A percentile compares a stretch with the other conserved stretches of the same genome.
phyloP scores from a whole-genome alignment of 2,888 invertebrate genomes.

The Toxonevra muliebris region DNA sequence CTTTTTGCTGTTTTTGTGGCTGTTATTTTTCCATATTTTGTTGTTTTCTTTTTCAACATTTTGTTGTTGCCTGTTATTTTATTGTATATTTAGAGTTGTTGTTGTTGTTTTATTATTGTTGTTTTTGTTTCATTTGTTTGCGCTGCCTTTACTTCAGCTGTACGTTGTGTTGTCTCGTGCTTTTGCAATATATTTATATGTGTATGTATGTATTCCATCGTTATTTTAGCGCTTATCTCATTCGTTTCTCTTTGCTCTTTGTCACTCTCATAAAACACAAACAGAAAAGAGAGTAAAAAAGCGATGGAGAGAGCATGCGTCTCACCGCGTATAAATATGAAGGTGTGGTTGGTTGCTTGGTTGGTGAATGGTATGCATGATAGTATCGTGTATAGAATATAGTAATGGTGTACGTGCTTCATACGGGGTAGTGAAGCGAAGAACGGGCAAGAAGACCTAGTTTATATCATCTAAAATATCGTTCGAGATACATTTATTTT shows the following conservation, averaged over 20 bases:
- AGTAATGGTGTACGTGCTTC: constrained; percentile 21
- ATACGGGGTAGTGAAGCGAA: constrained; percentile 21
- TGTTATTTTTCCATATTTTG: constrained; percentile 38
- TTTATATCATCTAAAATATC: no score
- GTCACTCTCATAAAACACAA: no score
- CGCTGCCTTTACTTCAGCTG: constrained; percentile 30
- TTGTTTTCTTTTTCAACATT: no score
- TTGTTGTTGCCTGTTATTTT: constrained; percentile 12
- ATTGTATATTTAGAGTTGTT: constrained; percentile 39
- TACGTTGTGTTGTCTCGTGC: constrained; percentile 26
- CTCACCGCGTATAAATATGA: background rate
- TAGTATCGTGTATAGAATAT: background rate
- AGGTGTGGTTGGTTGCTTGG: background rate
- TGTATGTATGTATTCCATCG: no score
- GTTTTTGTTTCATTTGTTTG: constrained; percentile 13
- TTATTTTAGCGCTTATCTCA: no score
- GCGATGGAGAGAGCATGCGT: background rate
- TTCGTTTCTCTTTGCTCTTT: no score
- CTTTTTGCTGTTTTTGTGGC: constrained; percentile 36
- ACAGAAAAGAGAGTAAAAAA: background rate
- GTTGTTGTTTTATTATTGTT: constrained; percentile 29
- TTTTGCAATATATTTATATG: constrained; percentile 13
- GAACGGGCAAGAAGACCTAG: constrained; percentile 4
- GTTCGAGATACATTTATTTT: no score
- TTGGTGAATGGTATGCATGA: background rate